Evolutionary conservation across 2,888 invertebrate species (phyloP).

Genomic region (Pocota personata): DNA sequence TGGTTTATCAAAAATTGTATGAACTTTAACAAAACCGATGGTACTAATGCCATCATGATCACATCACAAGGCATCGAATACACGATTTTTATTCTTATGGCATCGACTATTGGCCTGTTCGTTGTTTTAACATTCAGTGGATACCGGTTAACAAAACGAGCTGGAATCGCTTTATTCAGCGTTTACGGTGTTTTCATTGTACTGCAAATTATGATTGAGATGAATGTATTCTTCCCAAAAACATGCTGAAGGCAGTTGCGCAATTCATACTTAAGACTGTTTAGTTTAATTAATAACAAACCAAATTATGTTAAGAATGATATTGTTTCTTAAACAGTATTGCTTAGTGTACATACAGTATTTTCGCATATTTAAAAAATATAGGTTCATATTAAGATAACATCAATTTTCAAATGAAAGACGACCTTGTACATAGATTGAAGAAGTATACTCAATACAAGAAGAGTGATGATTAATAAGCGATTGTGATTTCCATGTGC

Average conservation of each 20-base stretch:
- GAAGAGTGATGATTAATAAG: conserved; percentile 43
- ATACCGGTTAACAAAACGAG: conserved; percentile 87
- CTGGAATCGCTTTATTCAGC: conserved; percentile 87
- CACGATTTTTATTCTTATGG: conserved; percentile 90
- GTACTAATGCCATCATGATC: conserved; percentile 84
- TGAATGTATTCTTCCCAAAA: conserved; percentile 86
- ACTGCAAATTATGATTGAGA: conserved; percentile 90
- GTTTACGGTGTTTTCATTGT: conserved; percentile 89
- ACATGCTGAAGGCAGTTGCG: conserved; percentile 68
- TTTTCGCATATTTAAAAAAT: not conserved
- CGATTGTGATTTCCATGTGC: conserved; percentile 51
- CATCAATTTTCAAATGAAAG: not conserved
- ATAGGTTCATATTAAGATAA: conserved; percentile 3
- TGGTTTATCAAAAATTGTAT: conserved; percentile 91
- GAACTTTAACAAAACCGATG: conserved; percentile 82
- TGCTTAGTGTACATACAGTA: not conserved
- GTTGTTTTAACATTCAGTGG: conserved; percentile 87
- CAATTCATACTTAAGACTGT: conserved; percentile 74
- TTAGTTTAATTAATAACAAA: conserved; percentile 57
- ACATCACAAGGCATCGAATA: conserved; percentile 92
- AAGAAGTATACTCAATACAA: conserved; percentile 34
- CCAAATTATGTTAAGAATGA: conserved; percentile 15
- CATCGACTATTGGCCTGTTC: conserved; percentile 89
- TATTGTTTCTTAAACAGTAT: conserved; percentile 34
- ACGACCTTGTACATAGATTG: conserved; percentile 14